Base-by-base conservation (phyloP, 2,888 invertebrate genomes). In the Drosophila phalerata region DNA sequence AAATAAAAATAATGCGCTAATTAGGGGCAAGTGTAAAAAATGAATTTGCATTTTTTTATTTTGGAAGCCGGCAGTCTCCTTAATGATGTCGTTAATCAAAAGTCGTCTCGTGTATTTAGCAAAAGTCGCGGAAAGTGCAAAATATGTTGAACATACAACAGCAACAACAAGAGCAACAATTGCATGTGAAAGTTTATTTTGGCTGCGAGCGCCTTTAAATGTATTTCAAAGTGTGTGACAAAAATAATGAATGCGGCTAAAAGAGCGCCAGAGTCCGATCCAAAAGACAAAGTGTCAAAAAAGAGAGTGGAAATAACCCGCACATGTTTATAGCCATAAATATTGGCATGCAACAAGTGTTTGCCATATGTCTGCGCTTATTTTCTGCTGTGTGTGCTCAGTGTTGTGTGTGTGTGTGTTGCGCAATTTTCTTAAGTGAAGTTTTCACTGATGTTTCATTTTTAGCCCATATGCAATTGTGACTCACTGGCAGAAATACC, bases 281-380 rank as follows among this genome's bases (percentile, higher is more conserved):
- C 49, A 48, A 37, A 55, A 34, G 30, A 43, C 47, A 48, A 48
- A 73, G 69, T 72, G 76, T 67, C 60, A 67, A 51, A 51, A 72
- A 75, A 60, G 67, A 69, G 69, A 70, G 66, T 73, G 65, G 17
- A 77, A 75, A 63, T 43, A 72, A 55, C 40, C 32, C 51, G 32
- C 51, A 64, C 53, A 68, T 61, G 73, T 49, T 55, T 69, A 43
- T 45, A 45, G 64, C 64, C 62, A 73, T 68, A 66, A 73, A 73
- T 69, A 73, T 73, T 74, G 69, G 66, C 69, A 77, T 79, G 83
- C 85, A 85, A 85, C 85, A 85, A 85, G 85, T 85, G 85, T 87
- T 71, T 69, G 72, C 75, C 88, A 87, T 63, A 85, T 87, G 85
- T 79, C 55, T 57, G 53, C n/a, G 40, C 32, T 60, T n/a, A 47